Conservation (phyloP, 1,140 invertebrate species). For the Hermetia illucens region DNA sequence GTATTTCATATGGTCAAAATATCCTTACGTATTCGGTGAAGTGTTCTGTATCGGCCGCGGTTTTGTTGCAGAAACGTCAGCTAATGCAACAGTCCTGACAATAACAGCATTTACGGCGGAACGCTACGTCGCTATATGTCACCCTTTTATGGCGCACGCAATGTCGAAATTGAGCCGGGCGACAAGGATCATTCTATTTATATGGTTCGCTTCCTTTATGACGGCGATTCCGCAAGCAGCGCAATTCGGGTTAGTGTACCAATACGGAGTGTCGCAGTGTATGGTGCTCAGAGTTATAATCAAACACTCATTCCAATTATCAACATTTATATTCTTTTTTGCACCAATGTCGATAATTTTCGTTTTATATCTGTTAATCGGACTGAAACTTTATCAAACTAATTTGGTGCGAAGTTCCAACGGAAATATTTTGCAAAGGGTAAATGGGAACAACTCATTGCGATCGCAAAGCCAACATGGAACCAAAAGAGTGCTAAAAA, state of each 20-base stretch:
- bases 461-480: constrained; percentile 15
- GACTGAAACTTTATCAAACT: constrained; percentile 43
- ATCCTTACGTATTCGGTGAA: constrained; percentile 78
- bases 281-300: constrained; percentile 37
- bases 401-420: constrained; percentile 13
- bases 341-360: constrained; percentile 60
- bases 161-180: constrained; percentile 64
- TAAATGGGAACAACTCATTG: neutral
- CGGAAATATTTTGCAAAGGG: too few species aligned
- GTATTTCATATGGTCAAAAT: constrained; percentile 72
- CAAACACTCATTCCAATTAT: constrained; percentile 52
- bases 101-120: constrained; percentile 91
- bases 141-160: constrained; percentile 77
- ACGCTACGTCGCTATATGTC: constrained; percentile 87
- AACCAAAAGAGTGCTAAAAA: constrained; percentile 43
- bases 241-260: constrained; percentile 52
- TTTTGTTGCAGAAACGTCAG: constrained; percentile 75
- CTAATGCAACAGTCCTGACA: constrained; percentile 84
- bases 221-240: constrained; percentile 69
- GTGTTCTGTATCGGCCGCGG: constrained; percentile 73
- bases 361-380: constrained; percentile 55
- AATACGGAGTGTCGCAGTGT: constrained; percentile 33
- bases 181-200: constrained; percentile 49
- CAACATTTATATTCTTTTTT: constrained; percentile 63
- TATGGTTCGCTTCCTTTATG: constrained; percentile 55